Evolutionary conservation across 2,797 vertebrate genomes (phyloP).

Genomic region (Hirundo rustica): DNA sequence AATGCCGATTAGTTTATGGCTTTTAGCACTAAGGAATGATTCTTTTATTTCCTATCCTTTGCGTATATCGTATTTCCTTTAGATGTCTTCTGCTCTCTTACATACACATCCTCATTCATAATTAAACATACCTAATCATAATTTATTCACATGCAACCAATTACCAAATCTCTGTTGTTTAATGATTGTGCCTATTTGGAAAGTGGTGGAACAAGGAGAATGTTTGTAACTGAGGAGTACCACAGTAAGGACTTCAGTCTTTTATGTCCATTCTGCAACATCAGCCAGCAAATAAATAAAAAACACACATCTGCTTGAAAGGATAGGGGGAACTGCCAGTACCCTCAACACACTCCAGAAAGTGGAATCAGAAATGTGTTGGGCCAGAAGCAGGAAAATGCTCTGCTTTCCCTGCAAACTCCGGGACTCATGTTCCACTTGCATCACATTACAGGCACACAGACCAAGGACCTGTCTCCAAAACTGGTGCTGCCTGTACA

Average conservation of each 20-base stretch:
- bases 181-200: background rate
- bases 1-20: constrained; percentile 35
- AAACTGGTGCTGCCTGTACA: background rate
- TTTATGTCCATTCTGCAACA: background rate
- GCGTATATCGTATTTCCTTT: background rate
- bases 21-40: constrained; percentile 35
- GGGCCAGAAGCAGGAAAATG: background rate
- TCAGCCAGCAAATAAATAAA: background rate
- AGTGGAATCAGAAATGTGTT: background rate
- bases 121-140: constrained; percentile 37
- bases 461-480: background rate
- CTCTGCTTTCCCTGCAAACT: background rate
- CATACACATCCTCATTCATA: constrained; percentile 13
- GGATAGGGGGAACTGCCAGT: background rate
- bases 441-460: rapidly evolving
- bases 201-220: background rate
- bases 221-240: background rate
- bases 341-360: background rate
- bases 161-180: constrained; percentile 20
- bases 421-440: background rate
- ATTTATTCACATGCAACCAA: constrained; percentile 40
- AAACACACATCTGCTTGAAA: background rate
- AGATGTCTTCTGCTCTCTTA: constrained; percentile 21
- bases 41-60: constrained; percentile 36
- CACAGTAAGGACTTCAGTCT: background rate